phyloP scores from a whole-genome alignment of 2,113 vertebrate species.

The Echinops telfairi region DNA sequence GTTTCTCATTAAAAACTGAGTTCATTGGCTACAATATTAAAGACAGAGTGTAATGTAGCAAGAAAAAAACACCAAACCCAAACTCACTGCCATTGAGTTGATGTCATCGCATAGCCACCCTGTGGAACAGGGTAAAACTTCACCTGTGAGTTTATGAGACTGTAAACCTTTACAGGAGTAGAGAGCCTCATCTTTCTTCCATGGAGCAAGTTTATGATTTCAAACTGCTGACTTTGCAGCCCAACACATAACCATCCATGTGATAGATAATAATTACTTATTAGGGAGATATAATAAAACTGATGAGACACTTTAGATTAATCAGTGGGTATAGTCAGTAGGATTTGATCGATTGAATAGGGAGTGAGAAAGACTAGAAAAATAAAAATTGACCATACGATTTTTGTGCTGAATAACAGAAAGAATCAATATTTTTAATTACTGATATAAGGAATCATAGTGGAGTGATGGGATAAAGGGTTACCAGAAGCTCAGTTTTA shows the following conservation, averaged over 20 bases:
- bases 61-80: too few relatives aligned
- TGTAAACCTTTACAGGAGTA: too few relatives aligned
- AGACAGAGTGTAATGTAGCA: not conserved
- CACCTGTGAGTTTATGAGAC: too few relatives aligned
- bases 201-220: too few relatives aligned
- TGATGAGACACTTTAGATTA: rapidly evolving
- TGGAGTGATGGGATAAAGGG: rapidly evolving
- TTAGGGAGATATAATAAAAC: rapidly evolving
- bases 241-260: too few relatives aligned
- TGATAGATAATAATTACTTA: too few relatives aligned
- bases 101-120: too few relatives aligned
- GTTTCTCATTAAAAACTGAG: not conserved
- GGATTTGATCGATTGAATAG: too few relatives aligned
- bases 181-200: too few relatives aligned
- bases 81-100: too few relatives aligned
- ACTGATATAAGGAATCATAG: not conserved
- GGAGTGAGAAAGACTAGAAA: not conserved
- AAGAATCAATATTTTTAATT: not conserved
- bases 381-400: not conserved
- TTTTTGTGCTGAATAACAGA: not conserved
- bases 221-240: too few relatives aligned
- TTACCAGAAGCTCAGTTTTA: not conserved
- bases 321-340: rapidly evolving
- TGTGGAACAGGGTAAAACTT: too few relatives aligned
- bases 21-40: not conserved